Evolutionary conservation across 2,113 vertebrate genomes (phyloP).

Genomic region (Hippocampus barbouri): DNA sequence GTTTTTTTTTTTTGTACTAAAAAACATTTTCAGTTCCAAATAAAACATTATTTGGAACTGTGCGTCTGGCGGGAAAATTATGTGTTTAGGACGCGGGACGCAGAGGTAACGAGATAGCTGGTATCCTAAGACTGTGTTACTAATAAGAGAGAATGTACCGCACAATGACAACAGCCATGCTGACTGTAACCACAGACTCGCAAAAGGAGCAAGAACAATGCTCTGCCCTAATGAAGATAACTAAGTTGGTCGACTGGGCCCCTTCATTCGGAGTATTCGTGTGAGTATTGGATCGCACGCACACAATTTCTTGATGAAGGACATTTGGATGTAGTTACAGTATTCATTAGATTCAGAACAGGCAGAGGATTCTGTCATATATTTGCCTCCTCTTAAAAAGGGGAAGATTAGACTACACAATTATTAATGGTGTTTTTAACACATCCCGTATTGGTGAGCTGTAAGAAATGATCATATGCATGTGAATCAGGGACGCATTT

Average conservation of each 20-base stretch:
- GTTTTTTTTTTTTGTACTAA: no score
- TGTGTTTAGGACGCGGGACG: no score
- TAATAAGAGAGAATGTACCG: conserved; percentile 54
- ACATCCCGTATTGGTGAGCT: conserved; percentile 23
- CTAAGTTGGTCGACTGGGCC: conserved; percentile 55
- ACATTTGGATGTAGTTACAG: conserved; percentile 44
- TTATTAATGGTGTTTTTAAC: conserved; percentile 29
- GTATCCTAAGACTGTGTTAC: conserved; percentile 63
- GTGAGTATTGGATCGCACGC: conserved; percentile 59
- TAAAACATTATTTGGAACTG: conserved; percentile 24
- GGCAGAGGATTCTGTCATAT: conserved; percentile 4
- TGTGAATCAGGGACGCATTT: conserved; percentile 30
- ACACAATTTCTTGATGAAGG: conserved; percentile 53
- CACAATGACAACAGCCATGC: conserved; percentile 67
- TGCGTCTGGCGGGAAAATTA: conserved; percentile 16
- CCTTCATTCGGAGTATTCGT: conserved; percentile 53
- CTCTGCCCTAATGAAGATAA: conserved; percentile 69
- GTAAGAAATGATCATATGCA: conserved; percentile 4
- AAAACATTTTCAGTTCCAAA: no score
- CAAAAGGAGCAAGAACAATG: conserved; percentile 70
- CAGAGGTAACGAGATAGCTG: conserved; percentile 36
- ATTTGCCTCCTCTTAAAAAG: not conserved
- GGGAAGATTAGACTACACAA: conserved; percentile 21
- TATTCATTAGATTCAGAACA: conserved; percentile 32
- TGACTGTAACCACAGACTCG: conserved; percentile 71